Evolutionary conservation across 1,140 invertebrate species (phyloP).

Genomic region (Pogonomyrmex californicus): DNA sequence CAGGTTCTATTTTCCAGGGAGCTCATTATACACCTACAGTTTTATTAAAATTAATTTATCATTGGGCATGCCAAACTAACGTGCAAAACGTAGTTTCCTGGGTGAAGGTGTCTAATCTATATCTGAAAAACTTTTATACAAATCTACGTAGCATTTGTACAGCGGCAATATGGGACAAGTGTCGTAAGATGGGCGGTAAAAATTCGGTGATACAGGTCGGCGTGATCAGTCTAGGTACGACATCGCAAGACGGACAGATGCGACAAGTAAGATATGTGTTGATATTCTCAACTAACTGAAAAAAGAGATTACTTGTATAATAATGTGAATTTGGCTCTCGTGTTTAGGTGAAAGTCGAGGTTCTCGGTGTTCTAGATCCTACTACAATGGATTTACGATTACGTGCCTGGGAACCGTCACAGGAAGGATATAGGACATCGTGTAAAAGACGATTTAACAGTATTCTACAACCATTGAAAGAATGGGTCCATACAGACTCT

Average conservation of each 20-base stretch:
- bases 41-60: constrained; percentile 94
- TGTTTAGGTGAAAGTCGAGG: constrained; percentile 93
- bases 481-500: constrained; percentile 93
- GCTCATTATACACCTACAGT: constrained; percentile 93
- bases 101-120: constrained; percentile 94
- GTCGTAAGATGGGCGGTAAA: constrained; percentile 90
- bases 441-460: constrained; percentile 91
- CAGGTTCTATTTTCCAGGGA: constrained; percentile 94
- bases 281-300: not conserved
- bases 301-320: not conserved
- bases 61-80: constrained; percentile 96
- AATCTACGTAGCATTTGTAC: constrained; percentile 93
- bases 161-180: constrained; percentile 92
- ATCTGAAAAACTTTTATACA: constrained; percentile 93
- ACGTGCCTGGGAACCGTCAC: constrained; percentile 93
- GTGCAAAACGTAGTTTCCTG: constrained; percentile 95
- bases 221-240: constrained; percentile 96
- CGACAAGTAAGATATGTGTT: constrained; percentile 87
- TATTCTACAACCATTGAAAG: constrained; percentile 92
- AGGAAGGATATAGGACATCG: constrained; percentile 90
- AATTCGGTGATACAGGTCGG: constrained; percentile 89
- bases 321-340: constrained; percentile 15
- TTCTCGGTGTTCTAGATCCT: constrained; percentile 94
- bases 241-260: constrained; percentile 93
- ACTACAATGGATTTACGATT: constrained; percentile 91